Base-by-base conservation (phyloP, 2,797 vertebrate genomes). In the Atherinosoma microstoma region DNA sequence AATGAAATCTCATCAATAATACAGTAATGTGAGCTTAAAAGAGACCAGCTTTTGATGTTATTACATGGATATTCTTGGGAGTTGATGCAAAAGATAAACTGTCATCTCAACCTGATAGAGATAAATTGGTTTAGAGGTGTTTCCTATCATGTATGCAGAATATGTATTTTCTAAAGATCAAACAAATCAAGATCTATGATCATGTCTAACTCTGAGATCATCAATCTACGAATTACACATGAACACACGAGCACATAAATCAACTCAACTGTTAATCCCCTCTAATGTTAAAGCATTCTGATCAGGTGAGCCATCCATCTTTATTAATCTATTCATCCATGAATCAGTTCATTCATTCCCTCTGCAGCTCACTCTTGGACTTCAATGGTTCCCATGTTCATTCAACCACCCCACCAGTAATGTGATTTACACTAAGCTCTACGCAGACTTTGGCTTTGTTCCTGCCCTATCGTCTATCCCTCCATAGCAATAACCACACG, bases 351-450 rank as follows among this genome's bases (percentile, higher is more conserved):
- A 79, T 75, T 85, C 49, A 79, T 73, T 73, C 60, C 36, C 12
- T 16, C 60, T 73, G 63, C 69, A 69, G 72, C 15, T 84, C 76
- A 63, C 34, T 65, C 64, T 60, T 57, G 40, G 67, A 75, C 64
- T 78, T 70, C 74, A 75, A 20, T 79, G 78, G 80, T 72, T 72
- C 69, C 66, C 59, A 74, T 83, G 76, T 76, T 82, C 78, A 78
- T 74, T 74, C 75, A 76, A 32, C 58, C 79, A 72, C 42, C 16
- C 53, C 66, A 64, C 66, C 51, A 51, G 58, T 84, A 77, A 85
- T 80, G 77, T 74, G 67, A 83, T 79, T 83, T 83, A 40, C 70
- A 45, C 15, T 16, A 0, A 36, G n/a, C 30, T 70, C 10, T 32
- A 36, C 56, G 49, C 20, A 58, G 38, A 47, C 69, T 49, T 62